Conservation (phyloP, 2,888 invertebrate genomes). For the Pristionchus fissidentatus region DNA sequence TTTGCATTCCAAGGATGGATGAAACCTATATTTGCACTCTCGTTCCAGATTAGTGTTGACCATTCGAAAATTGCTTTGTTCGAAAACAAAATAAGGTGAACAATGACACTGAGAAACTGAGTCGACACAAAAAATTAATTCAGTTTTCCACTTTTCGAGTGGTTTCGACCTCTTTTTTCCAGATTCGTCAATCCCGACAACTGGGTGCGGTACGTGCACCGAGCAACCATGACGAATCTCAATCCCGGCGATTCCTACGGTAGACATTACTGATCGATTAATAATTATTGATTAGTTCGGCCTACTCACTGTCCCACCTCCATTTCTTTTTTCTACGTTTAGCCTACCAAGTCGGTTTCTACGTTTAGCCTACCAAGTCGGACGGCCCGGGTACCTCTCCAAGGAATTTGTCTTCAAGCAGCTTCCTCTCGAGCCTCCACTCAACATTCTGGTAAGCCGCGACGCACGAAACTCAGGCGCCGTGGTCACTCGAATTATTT, state of each 20-base stretch:
- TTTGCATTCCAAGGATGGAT: background rate
- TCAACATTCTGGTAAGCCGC: conserved; percentile 43
- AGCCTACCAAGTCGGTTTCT: too few species aligned
- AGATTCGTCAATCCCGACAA: conserved; percentile 54
- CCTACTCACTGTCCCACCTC: too few species aligned
- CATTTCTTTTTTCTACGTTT: too few species aligned
- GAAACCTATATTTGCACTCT: background rate
- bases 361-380: conserved; percentile 74
- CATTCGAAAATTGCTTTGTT: too few species aligned
- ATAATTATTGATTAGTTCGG: too few species aligned
- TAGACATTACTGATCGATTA: conserved; percentile 40
- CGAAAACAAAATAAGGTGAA: too few species aligned
- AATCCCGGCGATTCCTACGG: conserved; percentile 64
- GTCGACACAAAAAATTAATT: too few species aligned
- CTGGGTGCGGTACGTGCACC: conserved; percentile 82
- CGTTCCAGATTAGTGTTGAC: too few species aligned
- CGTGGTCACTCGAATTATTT: background rate
- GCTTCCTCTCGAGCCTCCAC: conserved; percentile 44
- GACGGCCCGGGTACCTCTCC: conserved; percentile 78
- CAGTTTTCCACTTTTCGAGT: conserved; percentile 6
- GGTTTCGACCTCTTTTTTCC: conserved; percentile 28
- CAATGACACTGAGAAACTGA: too few species aligned
- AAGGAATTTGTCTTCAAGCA: conserved; percentile 85
- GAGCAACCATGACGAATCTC: conserved; percentile 80
- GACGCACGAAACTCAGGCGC: conserved; percentile 23